A percentile compares a stretch with the other conserved stretches of the same genome.
Conservation (phyloP, 2,888 invertebrate genomes). For the Pheosia gnoma region DNA sequence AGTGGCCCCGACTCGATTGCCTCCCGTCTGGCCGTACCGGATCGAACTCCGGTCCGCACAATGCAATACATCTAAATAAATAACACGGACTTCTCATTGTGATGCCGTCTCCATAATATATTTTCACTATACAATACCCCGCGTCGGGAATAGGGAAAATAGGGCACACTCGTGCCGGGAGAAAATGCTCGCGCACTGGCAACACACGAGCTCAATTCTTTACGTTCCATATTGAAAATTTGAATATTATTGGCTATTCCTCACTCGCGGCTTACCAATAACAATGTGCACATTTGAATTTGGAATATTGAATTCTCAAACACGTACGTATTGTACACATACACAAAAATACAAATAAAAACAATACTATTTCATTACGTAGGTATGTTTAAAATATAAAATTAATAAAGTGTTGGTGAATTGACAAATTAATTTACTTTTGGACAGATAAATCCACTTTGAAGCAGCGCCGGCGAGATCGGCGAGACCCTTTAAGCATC, state of each 20-base stretch:
- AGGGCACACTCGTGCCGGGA: slow-evolving; percentile 62
- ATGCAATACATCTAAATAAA: slow-evolving; percentile 79
- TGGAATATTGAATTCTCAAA: background rate
- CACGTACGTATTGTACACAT: background rate
- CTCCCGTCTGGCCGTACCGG: slow-evolving; percentile 61
- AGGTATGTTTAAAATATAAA: slow-evolving; percentile 26
- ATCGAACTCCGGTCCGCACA: slow-evolving; percentile 64
- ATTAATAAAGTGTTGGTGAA: slow-evolving; percentile 39
- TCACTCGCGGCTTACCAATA: slow-evolving; percentile 28
- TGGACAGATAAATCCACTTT: slow-evolving; percentile 71
- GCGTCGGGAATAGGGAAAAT: slow-evolving; percentile 64
- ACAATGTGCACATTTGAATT: slow-evolving; percentile 20
- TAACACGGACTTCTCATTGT: slow-evolving; percentile 75
- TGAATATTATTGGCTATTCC: slow-evolving; percentile 47
- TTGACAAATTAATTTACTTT: slow-evolving; percentile 64
- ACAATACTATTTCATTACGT: background rate
- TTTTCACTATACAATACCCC: slow-evolving; percentile 67
- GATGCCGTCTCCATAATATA: slow-evolving; percentile 71
- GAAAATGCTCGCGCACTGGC: slow-evolving; percentile 62
- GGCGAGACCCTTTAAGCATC: slow-evolving; percentile 62
- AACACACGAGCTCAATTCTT: slow-evolving; percentile 61
- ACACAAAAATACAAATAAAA: background rate
- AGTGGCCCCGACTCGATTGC: slow-evolving; percentile 63
- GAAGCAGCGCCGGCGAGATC: slow-evolving; percentile 55
- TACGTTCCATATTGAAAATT: slow-evolving; percentile 56